Base-by-base conservation (phyloP, 2,113 vertebrate species). In the Dipodomys spectabilis region DNA sequence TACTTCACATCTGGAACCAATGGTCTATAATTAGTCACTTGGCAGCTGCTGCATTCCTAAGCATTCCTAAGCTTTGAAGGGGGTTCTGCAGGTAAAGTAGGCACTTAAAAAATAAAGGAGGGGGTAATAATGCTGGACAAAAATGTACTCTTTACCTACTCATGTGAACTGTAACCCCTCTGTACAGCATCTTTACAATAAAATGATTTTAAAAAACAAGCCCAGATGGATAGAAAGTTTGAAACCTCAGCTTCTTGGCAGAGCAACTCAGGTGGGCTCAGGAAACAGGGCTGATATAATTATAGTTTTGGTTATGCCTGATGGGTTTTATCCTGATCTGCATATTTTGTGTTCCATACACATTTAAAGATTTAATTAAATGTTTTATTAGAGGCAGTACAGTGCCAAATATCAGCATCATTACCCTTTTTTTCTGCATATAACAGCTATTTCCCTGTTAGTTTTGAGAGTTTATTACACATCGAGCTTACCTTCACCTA, bases 301-400 rank as follows among this genome's bases (percentile, higher is more conserved):
- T 94, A 95, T n/a, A 94, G 90, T 93, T 95, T 85, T 79, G 69
- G 87, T 91, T 92, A 83, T 68, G 69, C 93, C 89, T 91, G 83
- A 94, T 82, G 78, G 68, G n/a, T 82, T 97, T 96, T 95, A 94
- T 91, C 96, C 91, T 92, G 49, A 92, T 86, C 73, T 80, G 89
- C 77, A 79, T 94, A 96, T 71, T 95, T 84, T 74, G 95, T 91
- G 67, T 39, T 93, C 93, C 67, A 74, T 73, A 94, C 93, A 81
- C 87, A 93, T 65, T 97, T 90, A 87, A 94, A 92, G 84, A 92
- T 90, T 93, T 92, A 96, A 96, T 95, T 95, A 91, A 96, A 95
- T 93, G 91, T 88, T 96, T 95, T 93, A 94, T 96, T 86, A 90
- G 28, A 72, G 74, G 53, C 30, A 93, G 72, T 57, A 32, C 27